Conservation (phyloP, 2,113 vertebrate species). For the Potamarius usumacintae region DNA sequence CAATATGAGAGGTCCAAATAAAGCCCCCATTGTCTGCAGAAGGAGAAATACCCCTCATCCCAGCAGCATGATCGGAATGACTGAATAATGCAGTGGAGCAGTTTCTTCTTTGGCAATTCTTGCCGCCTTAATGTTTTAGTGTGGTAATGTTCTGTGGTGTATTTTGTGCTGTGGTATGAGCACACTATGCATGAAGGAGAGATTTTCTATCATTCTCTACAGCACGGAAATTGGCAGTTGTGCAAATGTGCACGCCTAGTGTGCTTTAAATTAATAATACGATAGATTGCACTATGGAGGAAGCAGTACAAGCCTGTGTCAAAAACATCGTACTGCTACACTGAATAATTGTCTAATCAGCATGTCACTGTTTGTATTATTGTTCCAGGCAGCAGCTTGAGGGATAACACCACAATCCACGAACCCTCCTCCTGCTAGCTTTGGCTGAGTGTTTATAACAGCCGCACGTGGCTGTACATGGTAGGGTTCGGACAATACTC, state of each 20-base stretch:
- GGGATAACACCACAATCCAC: background rate
- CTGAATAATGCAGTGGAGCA: slow-evolving; percentile 1
- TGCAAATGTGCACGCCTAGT: background rate
- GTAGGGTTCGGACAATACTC: background rate
- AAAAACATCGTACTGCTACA: background rate
- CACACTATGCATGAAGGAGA: background rate
- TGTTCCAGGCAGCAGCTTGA: background rate
- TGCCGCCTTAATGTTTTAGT: background rate
- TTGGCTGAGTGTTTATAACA: background rate
- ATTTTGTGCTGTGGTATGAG: background rate
- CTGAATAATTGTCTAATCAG: background rate
- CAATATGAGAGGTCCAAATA: background rate
- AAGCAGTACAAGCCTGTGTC: background rate
- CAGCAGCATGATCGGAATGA: slow-evolving; percentile 8
- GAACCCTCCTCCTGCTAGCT: background rate
- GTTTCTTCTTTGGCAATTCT: background rate
- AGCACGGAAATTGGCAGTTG: background rate
- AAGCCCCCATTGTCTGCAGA: slow-evolving; percentile 9
- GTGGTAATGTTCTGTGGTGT: background rate
- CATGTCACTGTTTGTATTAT: background rate
- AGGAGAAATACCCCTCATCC: background rate
- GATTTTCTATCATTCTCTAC: background rate
- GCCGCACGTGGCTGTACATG: background rate
- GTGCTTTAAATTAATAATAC: slow-evolving; percentile 18
- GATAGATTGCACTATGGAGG: background rate